These are phyloP conservation scores for Blennius ocellaris DNA, from an alignment of 2,113 vertebrate genomes.

Conservation along the genomic window DNA sequence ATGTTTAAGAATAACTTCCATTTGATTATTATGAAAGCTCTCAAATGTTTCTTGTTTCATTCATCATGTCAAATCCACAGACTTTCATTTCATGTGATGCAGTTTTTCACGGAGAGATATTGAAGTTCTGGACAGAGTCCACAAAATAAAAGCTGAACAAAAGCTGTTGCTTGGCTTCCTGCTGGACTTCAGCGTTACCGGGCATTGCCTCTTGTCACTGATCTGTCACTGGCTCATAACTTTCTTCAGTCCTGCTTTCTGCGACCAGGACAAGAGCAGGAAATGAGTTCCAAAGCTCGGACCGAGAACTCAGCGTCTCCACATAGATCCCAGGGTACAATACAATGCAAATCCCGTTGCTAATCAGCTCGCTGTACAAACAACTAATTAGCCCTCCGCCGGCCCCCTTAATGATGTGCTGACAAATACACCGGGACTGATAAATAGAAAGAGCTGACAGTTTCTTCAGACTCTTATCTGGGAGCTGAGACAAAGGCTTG, in stretches of 20 bases:
- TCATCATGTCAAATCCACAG: too few species aligned
- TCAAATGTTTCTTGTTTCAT: too few species aligned
- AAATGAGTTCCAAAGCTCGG: conserved; percentile 67
- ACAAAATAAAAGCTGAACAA: neutral
- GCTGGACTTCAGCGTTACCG: neutral
- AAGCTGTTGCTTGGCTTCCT: conserved; percentile 1
- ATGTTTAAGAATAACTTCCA: too few species aligned
- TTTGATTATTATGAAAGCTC: too few species aligned
- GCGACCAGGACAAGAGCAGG: conserved; percentile 59
- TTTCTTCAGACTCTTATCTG: conserved; percentile 77
- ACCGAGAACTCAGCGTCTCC: conserved; percentile 55
- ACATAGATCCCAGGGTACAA: conserved; percentile 67
- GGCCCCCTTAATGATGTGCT: conserved; percentile 81
- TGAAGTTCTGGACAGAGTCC: neutral
- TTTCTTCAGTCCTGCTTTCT: conserved; percentile 69
- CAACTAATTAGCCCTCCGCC: conserved; percentile 78
- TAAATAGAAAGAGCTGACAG: conserved; percentile 66
- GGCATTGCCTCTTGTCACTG: conserved; percentile 33
- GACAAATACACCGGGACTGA: conserved; percentile 82
- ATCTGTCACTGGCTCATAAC: conserved; percentile 70
- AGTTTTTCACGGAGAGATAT: too few species aligned
- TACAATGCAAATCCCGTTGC: conserved; percentile 75
- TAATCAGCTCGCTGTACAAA: conserved; percentile 80
- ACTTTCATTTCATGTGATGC: too few species aligned
- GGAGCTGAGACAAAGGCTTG: conserved; percentile 69